Evolutionary conservation across 2,888 invertebrate species (phyloP).

Genomic region (Trissonchulus sp.): DNA sequence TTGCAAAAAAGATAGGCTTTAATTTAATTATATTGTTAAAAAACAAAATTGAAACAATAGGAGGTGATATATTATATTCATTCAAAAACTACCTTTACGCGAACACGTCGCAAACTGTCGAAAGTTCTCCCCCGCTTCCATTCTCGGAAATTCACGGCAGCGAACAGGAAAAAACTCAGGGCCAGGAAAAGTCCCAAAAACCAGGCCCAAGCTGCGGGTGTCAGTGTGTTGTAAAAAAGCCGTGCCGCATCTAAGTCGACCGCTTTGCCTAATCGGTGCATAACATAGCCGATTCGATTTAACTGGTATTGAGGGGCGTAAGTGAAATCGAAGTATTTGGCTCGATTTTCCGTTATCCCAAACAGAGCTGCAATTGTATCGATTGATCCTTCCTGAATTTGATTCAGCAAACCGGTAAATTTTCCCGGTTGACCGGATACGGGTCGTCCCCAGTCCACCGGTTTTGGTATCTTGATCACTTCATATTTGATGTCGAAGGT

Average conservation of each 20-base stretch:
- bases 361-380: background rate
- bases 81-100: background rate
- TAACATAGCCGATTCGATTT: background rate
- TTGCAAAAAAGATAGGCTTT: too few relatives aligned
- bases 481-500: background rate
- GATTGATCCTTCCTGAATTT: background rate
- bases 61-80: too few relatives aligned
- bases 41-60: too few relatives aligned
- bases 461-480: background rate
- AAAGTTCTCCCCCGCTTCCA: background rate
- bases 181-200: background rate
- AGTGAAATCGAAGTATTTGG: background rate
- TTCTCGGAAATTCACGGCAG: background rate
- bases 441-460: background rate
- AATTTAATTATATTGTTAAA: too few relatives aligned
- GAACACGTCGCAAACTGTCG: background rate
- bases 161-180: background rate
- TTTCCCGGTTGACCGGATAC: too few relatives aligned
- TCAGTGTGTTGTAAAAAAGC: background rate
- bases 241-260: background rate
- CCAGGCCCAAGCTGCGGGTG: background rate
- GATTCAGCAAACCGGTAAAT: background rate
- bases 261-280: background rate
- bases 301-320: background rate
- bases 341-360: background rate